A percentile compares a stretch with the other conserved stretches of the same genome.
These are phyloP conservation scores for Pao palembangensis DNA, from an alignment of 2,113 vertebrate species.

Conservation along the genomic window DNA sequence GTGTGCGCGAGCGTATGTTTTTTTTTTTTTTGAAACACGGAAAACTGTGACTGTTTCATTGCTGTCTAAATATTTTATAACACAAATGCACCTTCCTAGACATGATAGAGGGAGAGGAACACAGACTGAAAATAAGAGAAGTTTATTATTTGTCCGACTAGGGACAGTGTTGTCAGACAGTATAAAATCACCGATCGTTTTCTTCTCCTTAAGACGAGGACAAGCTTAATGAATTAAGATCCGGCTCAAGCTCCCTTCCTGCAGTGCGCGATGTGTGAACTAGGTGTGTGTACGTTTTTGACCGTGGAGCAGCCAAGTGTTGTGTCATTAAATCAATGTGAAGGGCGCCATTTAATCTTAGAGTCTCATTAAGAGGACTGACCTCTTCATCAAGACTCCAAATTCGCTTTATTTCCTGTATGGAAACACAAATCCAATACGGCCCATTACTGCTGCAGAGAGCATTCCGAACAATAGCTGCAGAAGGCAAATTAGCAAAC, in stretches of 20 bases:
- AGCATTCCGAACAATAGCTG: conserved; percentile 42
- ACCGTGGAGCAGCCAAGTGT: conserved; percentile 15
- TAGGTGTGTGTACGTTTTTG: conserved; percentile 30
- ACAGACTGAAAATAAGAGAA: conserved; percentile 31
- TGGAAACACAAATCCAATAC: conserved; percentile 2
- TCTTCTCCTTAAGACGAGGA: conserved; percentile 40
- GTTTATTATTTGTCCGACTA: conserved; percentile 69
- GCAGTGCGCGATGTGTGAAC: conserved; percentile 9
- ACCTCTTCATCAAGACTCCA: conserved; percentile 44
- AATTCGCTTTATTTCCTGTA: conserved; percentile 16
- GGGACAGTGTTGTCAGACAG: conserved; percentile 55
- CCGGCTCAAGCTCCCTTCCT: conserved; percentile 8
- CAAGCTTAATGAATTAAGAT: conserved; percentile 59
- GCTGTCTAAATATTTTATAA: conserved; percentile 56
- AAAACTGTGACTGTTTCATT: conserved; percentile 49
- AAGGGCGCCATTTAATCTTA: conserved; percentile 32
- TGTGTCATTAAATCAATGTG: conserved; percentile 33
- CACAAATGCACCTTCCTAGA: conserved; percentile 24
- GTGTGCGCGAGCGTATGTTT: conserved; percentile 27
- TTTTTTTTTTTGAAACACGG: conserved; percentile 31
- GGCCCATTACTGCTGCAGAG: conserved; percentile 33
- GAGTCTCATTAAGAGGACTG: conserved; percentile 39
- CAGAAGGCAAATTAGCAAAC: conserved; percentile 62
- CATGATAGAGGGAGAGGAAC: conserved; percentile 14
- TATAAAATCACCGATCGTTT: conserved; percentile 50